phyloP scores from a whole-genome alignment of 1,140 invertebrate species.

The Psilanteris sp. region DNA sequence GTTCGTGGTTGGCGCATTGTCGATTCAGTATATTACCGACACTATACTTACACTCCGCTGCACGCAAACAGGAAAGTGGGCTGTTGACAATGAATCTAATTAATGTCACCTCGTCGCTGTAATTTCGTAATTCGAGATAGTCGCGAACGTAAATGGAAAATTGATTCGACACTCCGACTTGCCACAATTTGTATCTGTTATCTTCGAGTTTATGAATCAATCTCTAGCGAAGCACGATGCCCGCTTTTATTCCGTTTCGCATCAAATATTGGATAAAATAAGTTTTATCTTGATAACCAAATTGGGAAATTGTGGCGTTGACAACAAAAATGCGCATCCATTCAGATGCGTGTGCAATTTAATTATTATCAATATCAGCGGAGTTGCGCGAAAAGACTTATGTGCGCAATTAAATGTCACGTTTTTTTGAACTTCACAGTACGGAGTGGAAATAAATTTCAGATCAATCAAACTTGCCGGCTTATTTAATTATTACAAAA shows the following conservation, averaged over 20 bases:
- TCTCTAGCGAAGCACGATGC: background rate
- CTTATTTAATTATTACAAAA: too few relatives aligned
- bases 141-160: slow-evolving; percentile 59
- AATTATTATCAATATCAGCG: too few relatives aligned
- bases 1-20: slow-evolving; percentile 55
- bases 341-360: too few relatives aligned
- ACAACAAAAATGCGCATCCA: too few relatives aligned
- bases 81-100: slow-evolving; percentile 64
- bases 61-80: slow-evolving; percentile 57
- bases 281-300: background rate
- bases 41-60: slow-evolving; percentile 44
- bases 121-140: slow-evolving; percentile 62
- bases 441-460: too few relatives aligned
- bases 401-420: too few relatives aligned
- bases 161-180: slow-evolving; percentile 47
- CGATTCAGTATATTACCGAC: slow-evolving; percentile 59
- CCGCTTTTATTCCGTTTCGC: background rate
- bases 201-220: slow-evolving; percentile 41
- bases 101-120: slow-evolving; percentile 60
- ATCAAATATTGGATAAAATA: background rate
- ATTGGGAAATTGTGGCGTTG: too few relatives aligned
- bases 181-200: slow-evolving; percentile 50
- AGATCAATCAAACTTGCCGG: too few relatives aligned
- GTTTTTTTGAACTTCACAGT: too few relatives aligned
- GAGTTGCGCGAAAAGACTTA: too few relatives aligned